Base-by-base conservation (phyloP, 1,140 invertebrate genomes). In the Venturia canescens region DNA sequence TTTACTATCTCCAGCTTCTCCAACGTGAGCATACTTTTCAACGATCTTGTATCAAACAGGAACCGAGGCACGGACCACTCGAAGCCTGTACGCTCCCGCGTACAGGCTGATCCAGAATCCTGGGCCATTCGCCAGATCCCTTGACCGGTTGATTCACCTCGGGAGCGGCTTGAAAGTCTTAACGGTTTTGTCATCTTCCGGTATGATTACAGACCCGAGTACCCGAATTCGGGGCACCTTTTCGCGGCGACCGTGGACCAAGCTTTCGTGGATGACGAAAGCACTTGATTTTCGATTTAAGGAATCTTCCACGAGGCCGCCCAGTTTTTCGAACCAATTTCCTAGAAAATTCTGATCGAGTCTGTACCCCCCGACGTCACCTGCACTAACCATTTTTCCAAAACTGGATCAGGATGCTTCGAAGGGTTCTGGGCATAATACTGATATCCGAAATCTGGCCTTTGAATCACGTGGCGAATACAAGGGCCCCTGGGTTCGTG, bases 21-120 rank as follows among this genome's bases (percentile, higher is more conserved):
- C n/a, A n/a, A 3, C 9, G 27, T 26, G n/a, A 81, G 38, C 71
- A 34, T 78, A 83, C 85, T 82, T 87, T 88, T 86, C 86, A 85
- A 85, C 87, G 80, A 88, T 83, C 86, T 83, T 88, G 88, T 89
- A 83, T n/a, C 81, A 79, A 81, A 83, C 81, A 80, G 82, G 82
- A 78, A 80, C 48, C 72, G 53, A 77, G 48, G 23, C 74, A 50
- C 57, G 48, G 57, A 66, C 70, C 84, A 83, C 87, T 86, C 86
- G 88, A 79, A 31, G 26, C 81, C 71, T 78, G n/a, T n/a, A n/a
- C 69, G 18, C 66, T 67, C 83, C 69, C 23, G 16, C 5, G 26
- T 77, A 77, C 57, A 66, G 57, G 31, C 57, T 44, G 75, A 63
- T 77, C 29, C 53, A 77, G 34, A 44, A 77, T 31, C 15, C 0